These are phyloP conservation scores for Podabrus alpinus DNA, from an alignment of 2,888 invertebrate species.

Conservation along the genomic window DNA sequence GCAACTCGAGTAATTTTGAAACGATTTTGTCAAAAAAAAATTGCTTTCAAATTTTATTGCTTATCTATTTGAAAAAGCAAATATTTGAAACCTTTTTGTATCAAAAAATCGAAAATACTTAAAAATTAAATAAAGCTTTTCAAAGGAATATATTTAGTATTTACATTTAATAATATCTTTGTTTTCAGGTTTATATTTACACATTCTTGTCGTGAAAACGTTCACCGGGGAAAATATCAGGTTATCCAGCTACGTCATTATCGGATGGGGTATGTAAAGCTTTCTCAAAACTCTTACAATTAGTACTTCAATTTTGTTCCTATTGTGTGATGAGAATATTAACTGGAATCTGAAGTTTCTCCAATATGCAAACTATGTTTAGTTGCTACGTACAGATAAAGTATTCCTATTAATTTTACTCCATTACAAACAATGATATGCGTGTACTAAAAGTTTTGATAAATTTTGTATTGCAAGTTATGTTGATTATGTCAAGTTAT, in stretches of 20 bases:
- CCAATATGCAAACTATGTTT: neutral
- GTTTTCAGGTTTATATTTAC: conserved; percentile 74
- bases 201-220: conserved; percentile 83
- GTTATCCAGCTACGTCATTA: conserved; percentile 73
- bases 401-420: neutral
- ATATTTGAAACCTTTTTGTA: too few relatives aligned
- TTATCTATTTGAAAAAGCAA: too few relatives aligned
- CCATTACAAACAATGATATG: neutral
- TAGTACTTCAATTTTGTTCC: neutral
- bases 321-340: neutral
- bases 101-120: neutral
- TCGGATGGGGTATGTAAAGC: conserved; percentile 82
- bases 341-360: neutral
- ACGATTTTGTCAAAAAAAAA: too few relatives aligned
- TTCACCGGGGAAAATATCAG: conserved; percentile 83
- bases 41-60: too few relatives aligned
- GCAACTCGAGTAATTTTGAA: too few relatives aligned
- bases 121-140: too few relatives aligned
- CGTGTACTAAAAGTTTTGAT: neutral
- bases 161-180: neutral
- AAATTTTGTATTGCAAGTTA: neutral
- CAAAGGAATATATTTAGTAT: too few relatives aligned
- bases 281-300: neutral
- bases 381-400: neutral
- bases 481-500: too few relatives aligned